Percentiles rank a stretch among this genome's conserved stretches.
phyloP scores from a whole-genome alignment of 2,888 invertebrate species.

The Conomelus anceps region DNA sequence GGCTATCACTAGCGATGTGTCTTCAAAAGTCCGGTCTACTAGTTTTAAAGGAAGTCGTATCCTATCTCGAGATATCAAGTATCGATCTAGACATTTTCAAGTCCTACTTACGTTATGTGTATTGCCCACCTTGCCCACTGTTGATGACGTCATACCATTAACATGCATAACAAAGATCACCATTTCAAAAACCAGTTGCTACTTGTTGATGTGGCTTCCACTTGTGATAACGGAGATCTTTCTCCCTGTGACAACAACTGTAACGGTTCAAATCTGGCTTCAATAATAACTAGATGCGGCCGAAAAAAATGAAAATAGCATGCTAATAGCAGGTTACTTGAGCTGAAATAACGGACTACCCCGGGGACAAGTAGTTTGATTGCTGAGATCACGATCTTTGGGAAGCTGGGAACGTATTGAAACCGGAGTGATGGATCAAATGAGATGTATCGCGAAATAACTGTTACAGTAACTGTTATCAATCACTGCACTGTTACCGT shows the following conservation, averaged over 20 bases:
- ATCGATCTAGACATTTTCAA: background rate
- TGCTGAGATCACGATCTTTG: background rate
- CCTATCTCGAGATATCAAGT: background rate
- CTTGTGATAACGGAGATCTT: background rate
- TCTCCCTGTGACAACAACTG: background rate
- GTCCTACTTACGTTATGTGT: background rate
- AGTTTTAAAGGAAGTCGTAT: background rate
- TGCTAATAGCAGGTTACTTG: background rate
- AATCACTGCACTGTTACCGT: background rate
- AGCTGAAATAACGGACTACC: background rate
- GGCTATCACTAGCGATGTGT: too few species aligned
- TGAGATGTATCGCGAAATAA: background rate
- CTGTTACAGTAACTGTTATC: background rate
- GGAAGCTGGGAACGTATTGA: background rate
- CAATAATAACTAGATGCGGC: background rate
- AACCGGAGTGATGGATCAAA: background rate
- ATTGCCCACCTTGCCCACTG: background rate
- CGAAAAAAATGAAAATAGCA: background rate
- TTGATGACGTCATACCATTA: background rate
- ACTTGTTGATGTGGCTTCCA: background rate
- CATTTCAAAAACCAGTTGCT: background rate
- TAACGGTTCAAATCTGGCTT: background rate
- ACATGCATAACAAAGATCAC: background rate
- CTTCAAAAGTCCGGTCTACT: background rate
- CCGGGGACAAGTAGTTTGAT: background rate